A percentile compares a stretch with the other conserved stretches of the same genome.
Conservation (phyloP, 2,113 vertebrate genomes). For the Datnioides undecimradiatus region DNA sequence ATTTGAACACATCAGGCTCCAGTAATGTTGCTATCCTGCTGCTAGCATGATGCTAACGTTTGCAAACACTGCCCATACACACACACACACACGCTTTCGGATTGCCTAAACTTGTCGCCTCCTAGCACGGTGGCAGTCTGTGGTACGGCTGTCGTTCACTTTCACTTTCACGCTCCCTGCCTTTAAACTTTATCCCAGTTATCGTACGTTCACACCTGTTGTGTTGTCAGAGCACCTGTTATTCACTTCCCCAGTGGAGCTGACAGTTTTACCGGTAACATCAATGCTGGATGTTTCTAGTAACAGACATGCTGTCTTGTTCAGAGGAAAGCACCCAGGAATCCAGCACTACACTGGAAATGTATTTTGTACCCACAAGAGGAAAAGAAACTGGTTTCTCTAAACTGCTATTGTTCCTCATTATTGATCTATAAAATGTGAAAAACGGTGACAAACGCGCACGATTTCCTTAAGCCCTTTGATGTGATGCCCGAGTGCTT, state of each 20-base stretch:
- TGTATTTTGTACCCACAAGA: neutral
- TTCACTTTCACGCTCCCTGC: conserved; percentile 62
- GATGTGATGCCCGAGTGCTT: no score
- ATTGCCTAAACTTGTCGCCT: conserved; percentile 42
- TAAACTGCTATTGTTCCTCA: neutral
- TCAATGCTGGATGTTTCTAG: conserved; percentile 8
- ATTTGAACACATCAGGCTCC: conserved; percentile 24
- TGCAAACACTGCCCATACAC: conserved; percentile 33
- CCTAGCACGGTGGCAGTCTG: neutral
- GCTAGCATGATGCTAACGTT: conserved; percentile 73
- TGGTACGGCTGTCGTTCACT: conserved; percentile 20
- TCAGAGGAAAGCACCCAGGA: neutral
- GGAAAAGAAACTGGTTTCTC: conserved; percentile 19
- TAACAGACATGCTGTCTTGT: neutral
- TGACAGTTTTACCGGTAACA: neutral
- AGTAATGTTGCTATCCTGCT: conserved; percentile 54
- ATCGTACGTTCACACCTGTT: conserved; percentile 67
- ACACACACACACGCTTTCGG: conserved; percentile 40
- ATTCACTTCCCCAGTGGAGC: neutral
- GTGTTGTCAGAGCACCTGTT: conserved; percentile 53
- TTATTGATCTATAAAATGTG: neutral
- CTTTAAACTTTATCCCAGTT: conserved; percentile 28
- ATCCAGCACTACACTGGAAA: neutral
- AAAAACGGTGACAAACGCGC: neutral
- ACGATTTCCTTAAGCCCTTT: neutral